Evolutionary conservation across 53 echinoderm and acorn worm species (phyloP).

Genomic region (Echinometra lucunter): DNA sequence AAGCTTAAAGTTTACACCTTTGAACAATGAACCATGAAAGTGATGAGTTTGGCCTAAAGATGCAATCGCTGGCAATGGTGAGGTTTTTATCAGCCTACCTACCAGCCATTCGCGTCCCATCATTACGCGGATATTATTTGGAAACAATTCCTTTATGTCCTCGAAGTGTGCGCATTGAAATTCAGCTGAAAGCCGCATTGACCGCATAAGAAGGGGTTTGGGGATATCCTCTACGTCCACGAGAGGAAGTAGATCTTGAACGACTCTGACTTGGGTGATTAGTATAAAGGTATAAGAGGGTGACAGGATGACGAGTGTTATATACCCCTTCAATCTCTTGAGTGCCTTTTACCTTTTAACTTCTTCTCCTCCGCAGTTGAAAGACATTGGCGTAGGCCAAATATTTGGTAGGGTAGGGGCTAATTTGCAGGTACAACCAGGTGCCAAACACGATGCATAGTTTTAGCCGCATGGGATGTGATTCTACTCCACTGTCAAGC

Average conservation of each 20-base stretch:
- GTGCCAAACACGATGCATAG: not conserved
- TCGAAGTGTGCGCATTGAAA: not conserved
- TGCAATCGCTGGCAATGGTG: not conserved
- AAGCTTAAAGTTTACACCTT: not conserved
- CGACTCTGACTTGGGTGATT: not conserved
- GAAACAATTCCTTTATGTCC: constrained; percentile 32
- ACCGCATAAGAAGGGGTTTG: constrained; percentile 48
- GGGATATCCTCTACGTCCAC: not conserved
- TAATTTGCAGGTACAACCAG: not conserved
- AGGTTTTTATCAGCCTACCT: too few relatives aligned
- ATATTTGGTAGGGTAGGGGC: not conserved
- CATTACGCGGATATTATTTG: not conserved
- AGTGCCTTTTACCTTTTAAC: constrained; percentile 6
- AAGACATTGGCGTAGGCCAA: constrained; percentile 13
- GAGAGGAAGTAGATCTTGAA: not conserved
- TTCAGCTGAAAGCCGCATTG: constrained; percentile 50
- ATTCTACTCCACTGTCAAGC: not conserved
- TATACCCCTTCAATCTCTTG: constrained; percentile 14
- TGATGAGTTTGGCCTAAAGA: not conserved
- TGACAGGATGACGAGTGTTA: constrained; percentile 48
- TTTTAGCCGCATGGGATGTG: not conserved
- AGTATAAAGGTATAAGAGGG: not conserved
- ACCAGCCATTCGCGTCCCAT: not conserved
- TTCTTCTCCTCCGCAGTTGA: constrained; percentile 20
- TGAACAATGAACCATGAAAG: not conserved